Evolutionary conservation across 2,888 invertebrate genomes (phyloP).

Genomic region (Lathronympha strigana): DNA sequence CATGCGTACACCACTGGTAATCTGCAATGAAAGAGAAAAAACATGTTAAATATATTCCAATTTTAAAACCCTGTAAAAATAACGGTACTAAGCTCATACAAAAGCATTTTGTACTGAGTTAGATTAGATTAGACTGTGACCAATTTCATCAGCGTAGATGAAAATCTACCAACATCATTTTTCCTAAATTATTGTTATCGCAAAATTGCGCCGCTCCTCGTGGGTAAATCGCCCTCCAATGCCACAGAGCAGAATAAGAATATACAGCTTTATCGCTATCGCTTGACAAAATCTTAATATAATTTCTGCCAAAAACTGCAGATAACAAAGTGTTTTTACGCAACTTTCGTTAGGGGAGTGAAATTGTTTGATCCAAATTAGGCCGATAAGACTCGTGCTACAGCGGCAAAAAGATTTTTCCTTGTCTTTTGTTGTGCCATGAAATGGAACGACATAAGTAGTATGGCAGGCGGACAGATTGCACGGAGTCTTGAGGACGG

Average conservation of each 20-base stretch:
- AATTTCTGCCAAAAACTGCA: slow-evolving; percentile 78
- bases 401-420: slow-evolving; percentile 68
- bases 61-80: not conserved
- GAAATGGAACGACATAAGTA: slow-evolving; percentile 53
- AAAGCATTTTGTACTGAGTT: not conserved
- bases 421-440: slow-evolving; percentile 59
- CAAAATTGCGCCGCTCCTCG: slow-evolving; percentile 65
- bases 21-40: slow-evolving; percentile 65
- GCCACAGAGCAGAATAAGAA: slow-evolving; percentile 67
- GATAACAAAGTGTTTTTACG: slow-evolving; percentile 76
- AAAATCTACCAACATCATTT: slow-evolving; percentile 64
- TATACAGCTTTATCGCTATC: slow-evolving; percentile 77
- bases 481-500: slow-evolving; percentile 47
- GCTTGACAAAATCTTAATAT: slow-evolving; percentile 77
- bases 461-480: slow-evolving; percentile 46
- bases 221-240: slow-evolving; percentile 58
- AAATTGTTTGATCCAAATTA: slow-evolving; percentile 80
- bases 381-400: slow-evolving; percentile 75
- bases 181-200: slow-evolving; percentile 73
- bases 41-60: not conserved
- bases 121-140: slow-evolving; percentile 47
- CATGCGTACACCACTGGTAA: slow-evolving; percentile 74
- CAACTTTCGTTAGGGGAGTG: slow-evolving; percentile 73
- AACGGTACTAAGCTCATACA: not conserved
- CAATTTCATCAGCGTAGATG: slow-evolving; percentile 63